Conservation (phyloP, 1,140 invertebrate genomes). For the Ceratoteleas bidentatus region DNA sequence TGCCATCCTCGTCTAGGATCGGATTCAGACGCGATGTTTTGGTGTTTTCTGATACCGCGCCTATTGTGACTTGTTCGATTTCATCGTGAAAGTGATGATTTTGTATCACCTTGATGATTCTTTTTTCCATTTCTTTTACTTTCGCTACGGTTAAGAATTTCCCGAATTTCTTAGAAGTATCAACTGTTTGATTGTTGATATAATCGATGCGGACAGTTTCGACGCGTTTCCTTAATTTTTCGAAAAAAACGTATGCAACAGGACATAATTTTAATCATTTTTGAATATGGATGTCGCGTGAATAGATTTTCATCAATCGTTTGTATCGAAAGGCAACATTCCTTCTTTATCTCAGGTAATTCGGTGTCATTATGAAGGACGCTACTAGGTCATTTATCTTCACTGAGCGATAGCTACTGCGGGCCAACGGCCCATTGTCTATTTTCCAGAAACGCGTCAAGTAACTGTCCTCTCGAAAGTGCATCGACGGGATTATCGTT, state of each 20-base stretch:
- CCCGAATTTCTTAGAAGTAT: slow-evolving; percentile 9
- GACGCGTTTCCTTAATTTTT: background rate
- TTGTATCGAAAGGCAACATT: background rate
- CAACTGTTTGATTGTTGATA: background rate
- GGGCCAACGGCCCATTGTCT: background rate
- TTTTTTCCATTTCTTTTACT: background rate
- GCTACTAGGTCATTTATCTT: too few species aligned
- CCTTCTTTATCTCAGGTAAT: too few species aligned
- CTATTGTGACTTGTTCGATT: slow-evolving; percentile 3
- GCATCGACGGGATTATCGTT: slow-evolving; percentile 5
- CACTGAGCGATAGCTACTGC: background rate
- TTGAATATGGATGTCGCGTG: slow-evolving; percentile 4
- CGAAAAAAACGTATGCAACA: slow-evolving; percentile 7
- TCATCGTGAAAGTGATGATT: slow-evolving; percentile 14
- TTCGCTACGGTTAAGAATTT: background rate
- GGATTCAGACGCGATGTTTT: slow-evolving; percentile 8
- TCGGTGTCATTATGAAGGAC: too few species aligned
- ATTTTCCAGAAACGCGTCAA: background rate
- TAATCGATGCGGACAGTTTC: slow-evolving; percentile 1
- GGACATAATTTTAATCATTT: slow-evolving; percentile 13
- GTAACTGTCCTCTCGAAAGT: background rate
- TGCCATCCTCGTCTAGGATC: slow-evolving; percentile 7
- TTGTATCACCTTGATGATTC: slow-evolving; percentile 3
- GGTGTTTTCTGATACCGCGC: background rate
- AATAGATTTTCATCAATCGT: background rate